Conservation (phyloP, 2,888 invertebrate species). For the Aphodius sticticus region DNA sequence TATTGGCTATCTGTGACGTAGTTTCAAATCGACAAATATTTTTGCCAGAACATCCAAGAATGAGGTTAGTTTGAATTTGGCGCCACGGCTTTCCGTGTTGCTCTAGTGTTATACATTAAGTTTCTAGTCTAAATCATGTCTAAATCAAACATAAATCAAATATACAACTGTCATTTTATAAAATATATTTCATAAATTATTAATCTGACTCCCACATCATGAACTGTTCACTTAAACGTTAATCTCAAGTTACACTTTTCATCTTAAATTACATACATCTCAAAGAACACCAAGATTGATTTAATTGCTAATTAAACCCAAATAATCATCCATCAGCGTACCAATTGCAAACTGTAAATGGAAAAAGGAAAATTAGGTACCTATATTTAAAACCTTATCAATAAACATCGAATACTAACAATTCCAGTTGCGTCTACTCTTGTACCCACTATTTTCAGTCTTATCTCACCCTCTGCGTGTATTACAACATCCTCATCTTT, state of each 20-base stretch:
- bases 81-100: too few relatives aligned
- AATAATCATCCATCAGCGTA: constrained; percentile 98
- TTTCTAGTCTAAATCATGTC: too few relatives aligned
- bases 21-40: too few relatives aligned
- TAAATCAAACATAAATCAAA: too few relatives aligned
- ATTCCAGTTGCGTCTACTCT: constrained; percentile 99
- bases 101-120: too few relatives aligned
- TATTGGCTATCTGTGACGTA: too few relatives aligned
- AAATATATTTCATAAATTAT: neutral
- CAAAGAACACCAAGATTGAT: neutral
- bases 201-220: neutral
- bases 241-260: neutral
- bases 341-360: constrained; percentile 95
- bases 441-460: constrained; percentile 98
- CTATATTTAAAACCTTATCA: constrained; percentile 22
- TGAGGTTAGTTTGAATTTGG: too few relatives aligned
- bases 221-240: neutral
- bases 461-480: constrained; percentile 95
- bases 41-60: too few relatives aligned
- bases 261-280: neutral
- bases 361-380: constrained; percentile 43
- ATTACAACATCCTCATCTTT: constrained; percentile 98
- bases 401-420: constrained; percentile 68
- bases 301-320: constrained; percentile 74
- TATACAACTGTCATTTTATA: neutral